Evolutionary conservation across 2,113 vertebrate genomes (phyloP).

Genomic region (Oryctolagus cuniculus): DNA sequence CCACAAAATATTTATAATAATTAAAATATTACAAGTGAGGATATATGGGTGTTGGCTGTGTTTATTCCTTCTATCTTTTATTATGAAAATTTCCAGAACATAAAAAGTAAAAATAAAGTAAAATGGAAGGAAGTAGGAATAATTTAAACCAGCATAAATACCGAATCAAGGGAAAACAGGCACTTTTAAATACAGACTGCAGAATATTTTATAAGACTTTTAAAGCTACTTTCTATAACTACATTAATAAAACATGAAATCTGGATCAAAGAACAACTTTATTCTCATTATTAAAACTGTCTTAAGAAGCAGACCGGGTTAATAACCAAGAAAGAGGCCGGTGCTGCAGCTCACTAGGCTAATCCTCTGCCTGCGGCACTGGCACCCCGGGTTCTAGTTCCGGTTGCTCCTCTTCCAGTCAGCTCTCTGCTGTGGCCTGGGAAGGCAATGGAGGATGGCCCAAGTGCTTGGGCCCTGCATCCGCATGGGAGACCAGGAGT

Average conservation of each 20-base stretch:
- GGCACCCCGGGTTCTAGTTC: too few species aligned
- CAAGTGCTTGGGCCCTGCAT: too few species aligned
- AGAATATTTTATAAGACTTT: slow-evolving; percentile 15
- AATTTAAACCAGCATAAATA: background rate
- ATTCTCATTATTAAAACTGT: background rate
- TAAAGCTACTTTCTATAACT: background rate
- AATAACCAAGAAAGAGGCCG: background rate
- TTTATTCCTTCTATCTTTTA: background rate
- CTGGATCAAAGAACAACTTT: background rate
- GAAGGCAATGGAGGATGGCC: too few species aligned
- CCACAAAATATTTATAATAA: slow-evolving; percentile 14
- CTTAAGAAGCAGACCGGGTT: background rate
- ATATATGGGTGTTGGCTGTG: background rate
- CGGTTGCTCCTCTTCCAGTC: too few species aligned
- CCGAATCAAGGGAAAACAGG: background rate
- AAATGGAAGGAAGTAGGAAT: background rate
- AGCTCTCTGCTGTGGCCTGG: too few species aligned
- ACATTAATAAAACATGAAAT: slow-evolving; percentile 25
- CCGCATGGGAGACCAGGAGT: too few species aligned
- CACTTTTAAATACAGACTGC: background rate
- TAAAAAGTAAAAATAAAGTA: slow-evolving; percentile 35
- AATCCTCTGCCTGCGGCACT: too few species aligned
- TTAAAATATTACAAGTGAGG: background rate
- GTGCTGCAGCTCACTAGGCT: too few species aligned
- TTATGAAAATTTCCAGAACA: slow-evolving; percentile 21